A percentile compares a stretch with the other conserved stretches of the same genome.
phyloP scores from a whole-genome alignment of 2,113 vertebrate species.

The Melanerpes formicivorus region DNA sequence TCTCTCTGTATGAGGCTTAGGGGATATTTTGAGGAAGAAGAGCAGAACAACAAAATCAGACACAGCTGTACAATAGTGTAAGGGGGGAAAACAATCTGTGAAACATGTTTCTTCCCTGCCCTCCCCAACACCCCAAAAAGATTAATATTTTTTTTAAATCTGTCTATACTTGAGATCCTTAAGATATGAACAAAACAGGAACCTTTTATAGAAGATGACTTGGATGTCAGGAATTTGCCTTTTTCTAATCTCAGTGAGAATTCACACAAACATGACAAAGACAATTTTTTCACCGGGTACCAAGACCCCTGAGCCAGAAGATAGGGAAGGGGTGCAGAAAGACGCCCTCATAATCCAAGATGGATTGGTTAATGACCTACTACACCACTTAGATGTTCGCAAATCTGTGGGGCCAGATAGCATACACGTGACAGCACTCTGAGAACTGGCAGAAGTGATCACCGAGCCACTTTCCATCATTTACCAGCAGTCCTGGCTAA shows the following conservation, averaged over 20 bases:
- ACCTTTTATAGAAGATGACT: neutral
- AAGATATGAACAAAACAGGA: neutral
- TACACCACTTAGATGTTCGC: too few species aligned
- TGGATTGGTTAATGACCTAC: too few species aligned
- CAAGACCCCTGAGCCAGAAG: too few species aligned
- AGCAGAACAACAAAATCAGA: neutral
- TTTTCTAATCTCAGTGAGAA: neutral
- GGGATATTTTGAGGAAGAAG: neutral
- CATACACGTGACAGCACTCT: too few species aligned
- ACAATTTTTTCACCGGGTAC: too few species aligned
- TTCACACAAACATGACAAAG: neutral
- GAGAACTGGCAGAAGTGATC: too few species aligned
- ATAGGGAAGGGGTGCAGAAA: too few species aligned
- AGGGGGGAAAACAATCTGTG: accelerated
- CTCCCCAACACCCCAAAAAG: neutral
- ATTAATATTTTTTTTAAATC: too few species aligned
- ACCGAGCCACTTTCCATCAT: too few species aligned
- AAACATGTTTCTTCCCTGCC: neutral
- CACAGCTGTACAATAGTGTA: neutral
- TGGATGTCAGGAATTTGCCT: neutral
- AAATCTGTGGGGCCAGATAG: too few species aligned
- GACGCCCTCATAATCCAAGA: too few species aligned
- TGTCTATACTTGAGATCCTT: neutral
- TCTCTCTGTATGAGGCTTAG: neutral
- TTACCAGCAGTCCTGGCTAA: too few species aligned